A percentile compares a stretch with the other conserved stretches of the same genome.
Conservation (phyloP, 2,888 invertebrate genomes). For the Lymantria monacha region DNA sequence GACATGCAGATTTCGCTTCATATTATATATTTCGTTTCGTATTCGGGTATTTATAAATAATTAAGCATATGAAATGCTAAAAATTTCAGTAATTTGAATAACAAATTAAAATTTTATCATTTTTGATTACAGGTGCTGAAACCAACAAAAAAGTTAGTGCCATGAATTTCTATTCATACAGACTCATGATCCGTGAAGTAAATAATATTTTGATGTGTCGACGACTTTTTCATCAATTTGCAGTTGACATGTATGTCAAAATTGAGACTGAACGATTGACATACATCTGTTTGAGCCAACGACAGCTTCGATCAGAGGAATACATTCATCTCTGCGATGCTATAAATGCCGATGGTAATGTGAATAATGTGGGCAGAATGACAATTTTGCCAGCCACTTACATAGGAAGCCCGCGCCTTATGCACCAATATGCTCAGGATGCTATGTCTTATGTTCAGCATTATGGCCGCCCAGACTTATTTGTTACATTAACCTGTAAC, state of each 20-base stretch:
- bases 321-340: slow-evolving; percentile 31
- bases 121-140: background rate
- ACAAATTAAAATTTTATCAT: background rate
- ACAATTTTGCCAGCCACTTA: slow-evolving; percentile 36
- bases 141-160: slow-evolving; percentile 4
- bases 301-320: slow-evolving; percentile 26
- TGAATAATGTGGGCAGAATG: slow-evolving; percentile 34
- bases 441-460: slow-evolving; percentile 37
- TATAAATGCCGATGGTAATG: too few relatives aligned
- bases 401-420: slow-evolving; percentile 7
- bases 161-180: slow-evolving; percentile 21
- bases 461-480: too few relatives aligned
- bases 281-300: slow-evolving; percentile 27
- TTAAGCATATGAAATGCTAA: too few relatives aligned
- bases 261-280: too few relatives aligned
- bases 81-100: too few relatives aligned
- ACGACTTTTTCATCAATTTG: slow-evolving; percentile 25
- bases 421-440: slow-evolving; percentile 18
- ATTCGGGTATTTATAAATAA: too few relatives aligned
- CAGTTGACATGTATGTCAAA: too few relatives aligned
- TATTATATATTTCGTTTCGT: too few relatives aligned
- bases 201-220: slow-evolving; percentile 29
- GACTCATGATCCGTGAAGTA: slow-evolving; percentile 25
- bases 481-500: too few relatives aligned
- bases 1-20: too few relatives aligned